These are phyloP conservation scores for Scaptomyza tumidula DNA, from an alignment of 2,888 invertebrate genomes.

Conservation along the genomic window DNA sequence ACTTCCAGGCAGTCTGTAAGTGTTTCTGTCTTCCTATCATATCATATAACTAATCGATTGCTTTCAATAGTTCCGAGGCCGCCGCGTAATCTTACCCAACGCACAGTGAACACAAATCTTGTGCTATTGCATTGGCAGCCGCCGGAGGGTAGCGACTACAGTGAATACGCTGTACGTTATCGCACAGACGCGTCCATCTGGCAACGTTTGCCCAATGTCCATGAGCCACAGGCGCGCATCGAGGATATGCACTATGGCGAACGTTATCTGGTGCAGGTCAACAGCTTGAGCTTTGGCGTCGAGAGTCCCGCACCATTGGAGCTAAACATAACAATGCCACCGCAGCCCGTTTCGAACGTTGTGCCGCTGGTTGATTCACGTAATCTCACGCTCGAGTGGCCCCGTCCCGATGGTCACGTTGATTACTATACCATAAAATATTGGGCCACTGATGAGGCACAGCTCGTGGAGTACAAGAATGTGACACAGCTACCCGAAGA, in stretches of 20 bases:
- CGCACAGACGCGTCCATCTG: slow-evolving; percentile 90
- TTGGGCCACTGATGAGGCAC: slow-evolving; percentile 87
- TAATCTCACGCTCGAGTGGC: slow-evolving; percentile 96
- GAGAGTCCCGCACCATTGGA: slow-evolving; percentile 92
- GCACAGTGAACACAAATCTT: slow-evolving; percentile 91
- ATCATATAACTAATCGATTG: too few relatives aligned
- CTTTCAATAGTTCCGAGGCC: slow-evolving; percentile 89
- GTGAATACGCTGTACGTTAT: slow-evolving; percentile 91
- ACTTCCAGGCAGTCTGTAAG: slow-evolving; percentile 95
- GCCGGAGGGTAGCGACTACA: slow-evolving; percentile 88
- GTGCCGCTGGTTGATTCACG: slow-evolving; percentile 93
- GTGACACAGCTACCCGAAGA: slow-evolving; percentile 84
- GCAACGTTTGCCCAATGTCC: slow-evolving; percentile 89
- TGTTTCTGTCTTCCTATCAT: slow-evolving; percentile 66
- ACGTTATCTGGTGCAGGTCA: slow-evolving; percentile 93
- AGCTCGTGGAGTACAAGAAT: slow-evolving; percentile 85
- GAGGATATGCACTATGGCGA: slow-evolving; percentile 95
- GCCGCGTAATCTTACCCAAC: slow-evolving; percentile 90
- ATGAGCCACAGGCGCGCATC: slow-evolving; percentile 90
- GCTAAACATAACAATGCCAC: slow-evolving; percentile 94
- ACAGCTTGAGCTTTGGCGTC: slow-evolving; percentile 92
- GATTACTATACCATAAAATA: slow-evolving; percentile 93
- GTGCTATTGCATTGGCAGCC: slow-evolving; percentile 91
- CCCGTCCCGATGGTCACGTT: slow-evolving; percentile 93
- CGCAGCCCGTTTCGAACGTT: slow-evolving; percentile 94